Evolutionary conservation across 2,888 invertebrate genomes (phyloP), one percentile per base, ranked within the genome.

Genomic region (Caenorhabditis parvicauda): DNA sequence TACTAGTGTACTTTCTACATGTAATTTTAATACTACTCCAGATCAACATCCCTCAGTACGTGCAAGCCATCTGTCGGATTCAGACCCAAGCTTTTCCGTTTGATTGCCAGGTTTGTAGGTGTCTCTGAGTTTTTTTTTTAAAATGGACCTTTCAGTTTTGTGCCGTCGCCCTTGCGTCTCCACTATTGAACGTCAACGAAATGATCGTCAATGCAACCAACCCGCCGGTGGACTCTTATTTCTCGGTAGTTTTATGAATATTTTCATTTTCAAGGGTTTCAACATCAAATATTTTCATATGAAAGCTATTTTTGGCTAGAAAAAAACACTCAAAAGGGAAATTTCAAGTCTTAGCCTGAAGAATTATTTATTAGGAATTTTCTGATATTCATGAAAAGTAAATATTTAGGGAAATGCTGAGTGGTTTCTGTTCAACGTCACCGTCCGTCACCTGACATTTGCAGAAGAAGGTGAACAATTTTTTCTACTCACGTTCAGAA

Each of bases 11-110:
- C n/a, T n/a, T n/a, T n/a, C n/a, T n/a, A n/a, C n/a, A n/a, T n/a
- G n/a, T n/a, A n/a, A n/a, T n/a, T n/a, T n/a, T n/a, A n/a, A n/a
- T n/a, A n/a, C n/a, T 17, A 41, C 32, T 58, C 3, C 50, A 61
- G 54, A 60, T 75, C 35, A 76, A 76, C 54, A 73, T 76, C 21
- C 76, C 76, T 0, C 76, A 76, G 53, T 76, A 72, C 51, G 76
- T 76, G 3, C 70, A 72, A 28, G 74, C 74, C 27, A 76, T 76
- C 37, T 76, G 76, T 54, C 60, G 75, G 14, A 64, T 76, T 17
- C 66, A 70, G 37, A 76, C 76, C 14, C 70, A 77, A 49, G 61
- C 67, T 12, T 72, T 72, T 37, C 71, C 73, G 7, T 74, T 74
- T 35, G 72, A 72, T 57, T 70, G 64, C 38, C 73, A 71, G 55